Percentiles rank a stretch among this genome's conserved stretches.
These are phyloP conservation scores for Camelus dromedarius DNA, from an alignment of 2,113 vertebrate genomes.

Conservation along the genomic window DNA sequence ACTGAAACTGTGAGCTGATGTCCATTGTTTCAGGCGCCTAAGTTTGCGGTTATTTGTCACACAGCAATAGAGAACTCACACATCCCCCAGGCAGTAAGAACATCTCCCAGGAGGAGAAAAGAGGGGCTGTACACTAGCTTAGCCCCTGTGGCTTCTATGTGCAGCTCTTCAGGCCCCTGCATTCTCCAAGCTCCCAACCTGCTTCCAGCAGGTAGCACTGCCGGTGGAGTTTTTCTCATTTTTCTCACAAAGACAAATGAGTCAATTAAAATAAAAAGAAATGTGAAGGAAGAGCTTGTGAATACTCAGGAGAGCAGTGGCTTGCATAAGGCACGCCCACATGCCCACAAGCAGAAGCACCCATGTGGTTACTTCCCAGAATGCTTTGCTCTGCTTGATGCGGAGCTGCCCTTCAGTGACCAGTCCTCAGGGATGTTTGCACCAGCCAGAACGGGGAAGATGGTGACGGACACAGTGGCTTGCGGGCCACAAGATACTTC, in stretches of 20 bases:
- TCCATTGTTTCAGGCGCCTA: background rate
- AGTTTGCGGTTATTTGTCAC: background rate
- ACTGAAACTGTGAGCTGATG: background rate
- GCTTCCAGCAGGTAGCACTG: background rate
- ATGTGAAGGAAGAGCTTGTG: background rate
- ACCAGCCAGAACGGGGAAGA: background rate
- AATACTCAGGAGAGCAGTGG: background rate
- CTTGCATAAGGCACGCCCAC: background rate
- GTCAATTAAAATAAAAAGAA: background rate
- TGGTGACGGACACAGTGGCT: background rate
- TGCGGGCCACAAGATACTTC: accelerated
- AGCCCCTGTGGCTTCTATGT: background rate
- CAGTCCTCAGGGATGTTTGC: background rate
- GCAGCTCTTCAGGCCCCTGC: background rate
- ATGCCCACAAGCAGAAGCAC: accelerated
- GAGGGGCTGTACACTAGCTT: background rate
- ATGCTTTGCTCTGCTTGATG: background rate
- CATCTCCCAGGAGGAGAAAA: background rate
- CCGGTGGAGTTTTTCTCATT: background rate
- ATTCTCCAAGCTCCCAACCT: background rate
- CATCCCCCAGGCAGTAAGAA: background rate
- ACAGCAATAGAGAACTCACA: background rate
- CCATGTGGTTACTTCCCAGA: background rate
- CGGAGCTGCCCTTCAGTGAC: background rate
- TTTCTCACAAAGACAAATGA: background rate